Conservation (phyloP, 2,888 invertebrate species). For the Eupithecia exiguata region DNA sequence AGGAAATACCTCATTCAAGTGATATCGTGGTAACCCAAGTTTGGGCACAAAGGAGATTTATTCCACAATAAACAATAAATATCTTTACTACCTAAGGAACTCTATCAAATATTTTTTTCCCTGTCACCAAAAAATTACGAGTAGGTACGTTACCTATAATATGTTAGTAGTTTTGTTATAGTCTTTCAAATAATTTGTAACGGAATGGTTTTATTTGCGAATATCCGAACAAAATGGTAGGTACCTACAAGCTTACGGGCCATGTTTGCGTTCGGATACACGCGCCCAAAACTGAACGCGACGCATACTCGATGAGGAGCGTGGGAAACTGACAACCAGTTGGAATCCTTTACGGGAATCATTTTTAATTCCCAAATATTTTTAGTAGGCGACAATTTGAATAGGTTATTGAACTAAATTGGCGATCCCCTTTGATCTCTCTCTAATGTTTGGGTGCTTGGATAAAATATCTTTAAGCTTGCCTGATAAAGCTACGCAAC, state of each 20-base stretch:
- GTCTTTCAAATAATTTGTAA: not conserved
- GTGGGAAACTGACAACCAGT: slow-evolving; percentile 55
- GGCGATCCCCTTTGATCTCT: not conserved
- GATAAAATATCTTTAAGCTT: not conserved
- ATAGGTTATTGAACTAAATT: not conserved
- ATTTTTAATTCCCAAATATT: slow-evolving; percentile 15
- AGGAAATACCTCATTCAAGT: not conserved
- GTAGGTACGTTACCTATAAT: too few relatives aligned
- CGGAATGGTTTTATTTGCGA: slow-evolving; percentile 26
- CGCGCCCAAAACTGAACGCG: slow-evolving; percentile 58
- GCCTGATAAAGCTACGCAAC: too few relatives aligned
- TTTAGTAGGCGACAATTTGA: not conserved
- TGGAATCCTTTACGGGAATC: slow-evolving; percentile 28
- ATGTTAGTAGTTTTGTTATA: too few relatives aligned
- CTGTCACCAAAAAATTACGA: too few relatives aligned
- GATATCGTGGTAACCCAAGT: not conserved
- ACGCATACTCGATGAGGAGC: slow-evolving; percentile 66
- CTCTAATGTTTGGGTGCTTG: not conserved
- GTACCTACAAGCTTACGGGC: slow-evolving; percentile 55
- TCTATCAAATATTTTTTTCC: not conserved
- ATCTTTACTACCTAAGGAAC: not conserved
- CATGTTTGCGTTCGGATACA: slow-evolving; percentile 58
- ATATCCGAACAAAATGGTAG: slow-evolving; percentile 54
- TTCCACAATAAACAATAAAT: not conserved
- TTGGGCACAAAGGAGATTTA: not conserved